Conservation (phyloP, 2,797 vertebrate genomes). For the Gymnopithys bicolor region DNA sequence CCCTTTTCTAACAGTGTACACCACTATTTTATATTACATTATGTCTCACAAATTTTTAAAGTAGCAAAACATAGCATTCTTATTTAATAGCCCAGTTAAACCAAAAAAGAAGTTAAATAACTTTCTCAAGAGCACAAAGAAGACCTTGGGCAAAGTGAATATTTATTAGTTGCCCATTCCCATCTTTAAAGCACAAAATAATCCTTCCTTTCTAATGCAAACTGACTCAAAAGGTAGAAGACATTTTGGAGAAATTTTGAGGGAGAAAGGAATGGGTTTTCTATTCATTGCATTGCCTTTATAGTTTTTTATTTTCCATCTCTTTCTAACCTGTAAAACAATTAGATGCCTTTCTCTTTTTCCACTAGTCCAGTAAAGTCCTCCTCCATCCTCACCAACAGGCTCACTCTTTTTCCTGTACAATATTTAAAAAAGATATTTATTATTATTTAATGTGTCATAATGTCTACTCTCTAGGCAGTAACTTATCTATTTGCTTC, state of each 20-base stretch:
- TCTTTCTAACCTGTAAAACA: background rate
- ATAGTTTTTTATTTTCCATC: background rate
- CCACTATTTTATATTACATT: background rate
- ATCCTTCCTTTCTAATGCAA: background rate
- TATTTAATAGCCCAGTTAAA: background rate
- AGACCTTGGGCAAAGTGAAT: background rate
- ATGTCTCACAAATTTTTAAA: background rate
- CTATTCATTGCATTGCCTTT: background rate
- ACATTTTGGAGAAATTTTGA: background rate
- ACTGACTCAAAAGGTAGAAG: background rate
- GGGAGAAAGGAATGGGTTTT: accelerated
- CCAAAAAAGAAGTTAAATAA: background rate
- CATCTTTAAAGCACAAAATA: background rate
- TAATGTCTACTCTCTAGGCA: background rate
- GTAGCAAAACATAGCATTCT: background rate
- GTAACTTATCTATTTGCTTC: background rate
- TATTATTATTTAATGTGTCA: background rate
- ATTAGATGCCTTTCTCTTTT: background rate
- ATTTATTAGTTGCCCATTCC: background rate
- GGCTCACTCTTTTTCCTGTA: background rate
- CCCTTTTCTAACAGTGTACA: background rate
- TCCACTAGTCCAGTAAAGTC: background rate
- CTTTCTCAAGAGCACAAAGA: background rate
- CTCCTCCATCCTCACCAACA: background rate
- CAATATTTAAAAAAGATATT: background rate